phyloP scores from a whole-genome alignment of 2,113 vertebrate species.

The Pelecanus crispus region DNA sequence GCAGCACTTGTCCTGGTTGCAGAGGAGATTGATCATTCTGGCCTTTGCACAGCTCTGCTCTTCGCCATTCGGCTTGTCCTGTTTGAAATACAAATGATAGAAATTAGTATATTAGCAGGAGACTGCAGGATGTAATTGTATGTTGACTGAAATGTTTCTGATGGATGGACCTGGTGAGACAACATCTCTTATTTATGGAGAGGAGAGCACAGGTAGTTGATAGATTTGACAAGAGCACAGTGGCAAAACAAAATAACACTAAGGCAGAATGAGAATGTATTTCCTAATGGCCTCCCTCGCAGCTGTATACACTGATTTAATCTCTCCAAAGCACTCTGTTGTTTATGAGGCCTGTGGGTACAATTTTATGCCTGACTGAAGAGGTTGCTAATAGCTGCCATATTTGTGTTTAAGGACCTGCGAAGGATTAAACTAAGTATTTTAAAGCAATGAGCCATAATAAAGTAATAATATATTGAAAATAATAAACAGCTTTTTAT shows the following conservation, averaged over 20 bases:
- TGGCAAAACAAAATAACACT: constrained; percentile 68
- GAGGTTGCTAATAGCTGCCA: constrained; percentile 85
- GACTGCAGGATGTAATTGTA: not conserved
- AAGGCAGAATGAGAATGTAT: constrained; percentile 73
- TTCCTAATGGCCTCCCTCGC: constrained; percentile 77
- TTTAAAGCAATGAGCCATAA: constrained; percentile 82
- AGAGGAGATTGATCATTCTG: not conserved
- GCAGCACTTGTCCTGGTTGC: not conserved
- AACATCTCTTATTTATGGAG: constrained; percentile 33
- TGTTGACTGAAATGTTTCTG: constrained; percentile 30
- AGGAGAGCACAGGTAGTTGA: constrained; percentile 46
- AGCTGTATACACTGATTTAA: constrained; percentile 84
- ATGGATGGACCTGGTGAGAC: not conserved
- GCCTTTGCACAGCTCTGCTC: not conserved
- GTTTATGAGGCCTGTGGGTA: constrained; percentile 85
- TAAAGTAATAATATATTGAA: constrained; percentile 79
- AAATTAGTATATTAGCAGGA: constrained; percentile 53
- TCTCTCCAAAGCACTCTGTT: constrained; percentile 81
- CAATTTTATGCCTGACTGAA: constrained; percentile 88
- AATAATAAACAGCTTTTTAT: constrained; percentile 77
- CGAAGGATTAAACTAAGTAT: constrained; percentile 77
- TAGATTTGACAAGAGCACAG: constrained; percentile 58
- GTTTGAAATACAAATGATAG: constrained; percentile 43
- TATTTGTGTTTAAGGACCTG: constrained; percentile 85
- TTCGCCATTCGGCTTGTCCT: not conserved